Conservation (phyloP, 1,140 invertebrate species). For the Gryllus bimaculatus region DNA sequence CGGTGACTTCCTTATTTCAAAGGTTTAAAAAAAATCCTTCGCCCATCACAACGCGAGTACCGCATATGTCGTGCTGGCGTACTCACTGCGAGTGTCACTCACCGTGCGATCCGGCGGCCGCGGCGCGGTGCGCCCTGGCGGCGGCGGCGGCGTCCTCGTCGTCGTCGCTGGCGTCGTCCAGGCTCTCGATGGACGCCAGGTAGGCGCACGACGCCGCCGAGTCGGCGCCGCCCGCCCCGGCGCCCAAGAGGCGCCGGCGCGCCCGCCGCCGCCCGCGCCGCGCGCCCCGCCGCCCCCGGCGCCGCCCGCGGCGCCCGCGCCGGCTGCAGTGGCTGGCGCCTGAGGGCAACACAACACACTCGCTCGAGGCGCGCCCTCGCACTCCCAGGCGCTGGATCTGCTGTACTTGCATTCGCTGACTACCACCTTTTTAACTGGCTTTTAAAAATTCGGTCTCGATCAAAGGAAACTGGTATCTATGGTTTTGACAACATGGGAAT, state of each 20-base stretch:
- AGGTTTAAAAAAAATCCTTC: too few species aligned
- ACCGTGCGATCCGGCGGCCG: constrained; percentile 1
- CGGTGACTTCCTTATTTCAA: too few species aligned
- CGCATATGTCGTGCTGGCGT: constrained; percentile 27
- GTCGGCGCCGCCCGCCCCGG: constrained; percentile 43
- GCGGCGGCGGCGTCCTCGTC: constrained; percentile 21
- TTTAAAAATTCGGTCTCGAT: background rate
- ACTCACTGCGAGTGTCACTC: constrained; percentile 42
- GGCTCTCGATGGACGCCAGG: constrained; percentile 67
- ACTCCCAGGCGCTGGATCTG: too few species aligned
- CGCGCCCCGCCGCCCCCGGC: too few species aligned
- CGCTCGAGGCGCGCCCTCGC: background rate
- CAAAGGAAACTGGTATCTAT: background rate
- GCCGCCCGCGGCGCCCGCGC: too few species aligned
- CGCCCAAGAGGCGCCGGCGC: constrained; percentile 40
- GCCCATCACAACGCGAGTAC: too few species aligned
- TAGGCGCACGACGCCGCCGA: constrained; percentile 51
- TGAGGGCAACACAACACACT: background rate
- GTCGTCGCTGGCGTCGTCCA: constrained; percentile 50
- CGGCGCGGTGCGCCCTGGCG: constrained; percentile 22
- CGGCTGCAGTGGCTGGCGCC: constrained; percentile 6
- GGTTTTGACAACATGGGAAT: background rate
- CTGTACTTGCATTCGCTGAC: background rate
- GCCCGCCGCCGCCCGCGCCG: constrained; percentile 7
- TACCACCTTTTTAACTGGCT: background rate